Conservation (phyloP, 2,113 vertebrate species). For the Helogale parvula region DNA sequence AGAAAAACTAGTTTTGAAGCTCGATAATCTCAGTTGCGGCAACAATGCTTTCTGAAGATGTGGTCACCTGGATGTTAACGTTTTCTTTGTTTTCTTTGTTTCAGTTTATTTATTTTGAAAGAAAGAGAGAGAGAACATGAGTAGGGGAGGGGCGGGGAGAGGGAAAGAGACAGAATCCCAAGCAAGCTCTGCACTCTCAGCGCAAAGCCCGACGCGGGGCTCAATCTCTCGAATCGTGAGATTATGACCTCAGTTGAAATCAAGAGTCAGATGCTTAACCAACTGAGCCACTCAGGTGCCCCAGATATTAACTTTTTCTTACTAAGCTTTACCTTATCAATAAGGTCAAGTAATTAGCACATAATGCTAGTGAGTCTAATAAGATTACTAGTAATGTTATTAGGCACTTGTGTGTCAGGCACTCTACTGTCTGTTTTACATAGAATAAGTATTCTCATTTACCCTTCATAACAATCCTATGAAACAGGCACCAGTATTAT, state of each 20-base stretch:
- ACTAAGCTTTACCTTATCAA: neutral
- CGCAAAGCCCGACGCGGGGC: too few species aligned
- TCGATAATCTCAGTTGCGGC: neutral
- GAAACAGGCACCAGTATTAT: neutral
- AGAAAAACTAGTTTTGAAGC: neutral
- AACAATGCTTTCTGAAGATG: neutral
- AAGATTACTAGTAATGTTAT: neutral
- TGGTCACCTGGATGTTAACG: neutral
- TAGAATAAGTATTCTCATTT: neutral
- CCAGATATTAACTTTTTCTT: neutral
- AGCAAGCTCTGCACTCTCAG: too few species aligned
- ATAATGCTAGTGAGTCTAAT: neutral
- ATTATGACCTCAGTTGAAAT: too few species aligned
- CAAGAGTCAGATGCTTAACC: too few species aligned
- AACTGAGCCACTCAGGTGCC: too few species aligned
- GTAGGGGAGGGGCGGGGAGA: too few species aligned
- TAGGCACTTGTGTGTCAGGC: neutral
- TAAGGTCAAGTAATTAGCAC: neutral
- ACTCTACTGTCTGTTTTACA: neutral
- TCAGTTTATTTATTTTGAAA: too few species aligned
- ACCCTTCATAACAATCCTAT: neutral
- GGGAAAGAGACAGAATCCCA: too few species aligned
- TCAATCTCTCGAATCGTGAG: too few species aligned
- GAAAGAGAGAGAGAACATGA: too few species aligned
- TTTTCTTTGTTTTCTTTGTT: neutral